Evolutionary conservation across 2,888 invertebrate species (phyloP), one percentile per base, ranked within the genome.

Genomic region (Epistrophe grossulariae): DNA sequence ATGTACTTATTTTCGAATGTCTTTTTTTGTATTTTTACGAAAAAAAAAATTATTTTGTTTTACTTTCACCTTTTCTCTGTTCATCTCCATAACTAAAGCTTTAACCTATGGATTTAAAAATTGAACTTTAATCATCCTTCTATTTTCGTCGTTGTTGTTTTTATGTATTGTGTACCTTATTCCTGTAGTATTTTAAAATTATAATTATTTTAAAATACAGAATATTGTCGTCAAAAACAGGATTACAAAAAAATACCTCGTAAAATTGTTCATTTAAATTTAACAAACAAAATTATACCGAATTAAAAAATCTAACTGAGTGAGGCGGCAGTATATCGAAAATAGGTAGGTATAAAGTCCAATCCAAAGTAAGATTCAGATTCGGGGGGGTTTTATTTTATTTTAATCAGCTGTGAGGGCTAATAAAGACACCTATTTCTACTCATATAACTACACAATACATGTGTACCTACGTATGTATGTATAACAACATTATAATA

Each of bases 361-460:
- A 73, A 59, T 72, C 38, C 38, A 80, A 38, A 80, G 55, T 35
- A 48, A 48, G 17, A 66, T 66, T 15, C n/a, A 10, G 76, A 50
- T 31, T 17, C 45, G n/a, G 45, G 38, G 70, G 40, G 28, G 11
- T 28, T 70, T n/a, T 70, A 70, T 48, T 50, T 62, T 78, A 81
- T 81, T 78, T 85, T 78, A 85, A 85, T 85, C 85, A 85, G 82
- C 85, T 85, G 79, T 71, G 76, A 74, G 60, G 40, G 52, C 79
- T 80, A 35, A 35, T 8, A 59, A 77, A 59, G 55, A 28, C 55
- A 60, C 50, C 60, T 11, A 55, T 55, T 55, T 55, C 15, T n/a
- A 15, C 55, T 24, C 24, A 24, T 24, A 24, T 15, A 7, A 1
- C 7, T 45, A 17, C 17, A 48, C 17, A 68, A 55, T 31, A 50